These are phyloP conservation scores for Manacus vitellinus DNA, from an alignment of 2,113 vertebrate genomes.

Conservation along the genomic window DNA sequence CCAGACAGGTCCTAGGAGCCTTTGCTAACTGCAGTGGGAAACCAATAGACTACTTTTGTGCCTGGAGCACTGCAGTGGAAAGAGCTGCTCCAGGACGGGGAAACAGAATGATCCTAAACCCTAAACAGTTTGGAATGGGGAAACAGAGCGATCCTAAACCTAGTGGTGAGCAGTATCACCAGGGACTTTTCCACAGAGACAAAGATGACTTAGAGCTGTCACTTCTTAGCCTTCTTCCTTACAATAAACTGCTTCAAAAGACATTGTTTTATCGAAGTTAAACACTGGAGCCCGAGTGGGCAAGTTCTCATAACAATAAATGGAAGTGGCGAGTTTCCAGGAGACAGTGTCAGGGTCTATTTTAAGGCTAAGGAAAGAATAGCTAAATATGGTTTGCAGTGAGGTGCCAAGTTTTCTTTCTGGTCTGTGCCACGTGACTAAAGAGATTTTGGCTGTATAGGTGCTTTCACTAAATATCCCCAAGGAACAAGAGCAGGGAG, in stretches of 20 bases:
- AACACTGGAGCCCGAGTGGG: background rate
- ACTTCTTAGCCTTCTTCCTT: background rate
- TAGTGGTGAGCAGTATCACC: fast-evolving
- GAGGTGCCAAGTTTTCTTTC: background rate
- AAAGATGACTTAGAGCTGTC: background rate
- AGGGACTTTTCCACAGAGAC: background rate
- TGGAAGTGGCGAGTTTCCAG: background rate
- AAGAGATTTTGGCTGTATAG: background rate
- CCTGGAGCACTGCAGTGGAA: background rate
- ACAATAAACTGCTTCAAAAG: background rate
- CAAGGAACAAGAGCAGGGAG: background rate
- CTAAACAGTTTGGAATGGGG: background rate
- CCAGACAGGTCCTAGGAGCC: background rate
- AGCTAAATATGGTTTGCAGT: slow-evolving; percentile 43
- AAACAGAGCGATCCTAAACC: background rate
- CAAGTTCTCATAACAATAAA: slow-evolving; percentile 7
- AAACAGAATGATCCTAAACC: background rate
- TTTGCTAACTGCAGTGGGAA: background rate
- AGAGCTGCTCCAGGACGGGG: background rate
- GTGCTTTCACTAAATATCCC: background rate
- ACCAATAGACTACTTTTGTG: background rate
- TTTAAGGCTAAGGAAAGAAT: slow-evolving; percentile 33
- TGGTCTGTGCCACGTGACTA: background rate
- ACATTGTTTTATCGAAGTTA: background rate
- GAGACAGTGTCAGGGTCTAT: slow-evolving; percentile 34